Evolutionary conservation across 2,113 vertebrate species (phyloP).

Genomic region (Pristiophorus japonicus): DNA sequence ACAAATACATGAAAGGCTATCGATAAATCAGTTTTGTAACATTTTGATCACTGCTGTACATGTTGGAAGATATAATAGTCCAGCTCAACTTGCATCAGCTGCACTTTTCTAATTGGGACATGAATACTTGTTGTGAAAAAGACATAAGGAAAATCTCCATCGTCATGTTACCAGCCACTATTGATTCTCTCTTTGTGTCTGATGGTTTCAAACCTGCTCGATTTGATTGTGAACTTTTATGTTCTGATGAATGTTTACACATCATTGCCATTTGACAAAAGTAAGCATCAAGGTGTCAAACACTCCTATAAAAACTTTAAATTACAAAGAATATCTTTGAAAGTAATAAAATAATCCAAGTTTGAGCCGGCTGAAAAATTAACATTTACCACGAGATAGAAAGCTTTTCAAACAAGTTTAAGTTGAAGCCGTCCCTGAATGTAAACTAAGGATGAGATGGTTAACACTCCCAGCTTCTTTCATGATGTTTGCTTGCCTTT

Average conservation of each 20-base stretch:
- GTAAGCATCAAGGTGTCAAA: background rate
- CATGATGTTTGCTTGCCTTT: background rate
- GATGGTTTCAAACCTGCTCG: background rate
- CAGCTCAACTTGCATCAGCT: background rate
- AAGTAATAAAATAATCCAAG: background rate
- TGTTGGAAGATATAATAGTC: background rate
- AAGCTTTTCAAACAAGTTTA: background rate
- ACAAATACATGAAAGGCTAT: background rate
- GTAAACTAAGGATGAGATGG: background rate
- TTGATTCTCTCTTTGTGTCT: background rate
- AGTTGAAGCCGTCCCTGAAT: background rate
- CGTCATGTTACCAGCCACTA: background rate
- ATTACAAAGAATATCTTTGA: background rate
- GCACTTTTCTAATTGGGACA: background rate
- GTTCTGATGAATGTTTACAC: background rate
- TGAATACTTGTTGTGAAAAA: background rate
- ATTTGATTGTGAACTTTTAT: background rate
- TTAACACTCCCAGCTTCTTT: background rate
- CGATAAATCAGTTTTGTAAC: background rate
- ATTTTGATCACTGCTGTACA: background rate
- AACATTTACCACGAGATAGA: background rate
- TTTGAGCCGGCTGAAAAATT: background rate
- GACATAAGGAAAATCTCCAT: background rate
- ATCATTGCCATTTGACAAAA: background rate
- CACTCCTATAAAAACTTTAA: background rate